Percentiles rank a stretch among this genome's conserved stretches.
These are phyloP conservation scores for Anguilla megastoma DNA, from an alignment of 2,797 vertebrate genomes.

Conservation along the genomic window DNA sequence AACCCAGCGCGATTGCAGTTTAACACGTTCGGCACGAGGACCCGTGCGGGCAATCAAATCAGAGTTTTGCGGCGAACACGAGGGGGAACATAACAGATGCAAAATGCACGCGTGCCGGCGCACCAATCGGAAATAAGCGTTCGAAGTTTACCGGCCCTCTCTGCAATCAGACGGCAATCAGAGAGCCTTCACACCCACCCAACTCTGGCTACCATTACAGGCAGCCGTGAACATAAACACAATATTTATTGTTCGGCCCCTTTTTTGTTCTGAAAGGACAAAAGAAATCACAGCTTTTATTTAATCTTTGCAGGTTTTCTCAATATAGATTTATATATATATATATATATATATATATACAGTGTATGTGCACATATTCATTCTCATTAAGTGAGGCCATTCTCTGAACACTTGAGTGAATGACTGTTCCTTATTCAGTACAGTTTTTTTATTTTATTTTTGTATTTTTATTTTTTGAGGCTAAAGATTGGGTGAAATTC, in stretches of 20 bases:
- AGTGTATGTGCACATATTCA: too few species aligned
- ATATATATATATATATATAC: too few species aligned
- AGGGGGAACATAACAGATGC: not conserved
- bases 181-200: not conserved
- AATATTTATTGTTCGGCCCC: not conserved
- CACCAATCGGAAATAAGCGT: not conserved
- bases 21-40: not conserved
- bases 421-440: not conserved
- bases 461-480: not conserved
- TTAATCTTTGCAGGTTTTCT: not conserved
- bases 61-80: not conserved
- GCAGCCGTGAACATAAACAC: not conserved
- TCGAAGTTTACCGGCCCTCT: not conserved
- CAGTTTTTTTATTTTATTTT: too few species aligned
- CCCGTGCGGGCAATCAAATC: slow-evolving; percentile 26
- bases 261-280: not conserved
- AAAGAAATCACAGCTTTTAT: not conserved
- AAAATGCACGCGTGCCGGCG: not conserved
- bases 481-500: not conserved
- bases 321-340: not conserved
- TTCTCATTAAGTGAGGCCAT: too few species aligned
- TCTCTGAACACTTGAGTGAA: too few species aligned
- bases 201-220: not conserved
- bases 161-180: slow-evolving; percentile 13
- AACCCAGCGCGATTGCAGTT: not conserved